Conservation (phyloP, 2,797 vertebrate genomes). For the Serranus cabrilla region DNA sequence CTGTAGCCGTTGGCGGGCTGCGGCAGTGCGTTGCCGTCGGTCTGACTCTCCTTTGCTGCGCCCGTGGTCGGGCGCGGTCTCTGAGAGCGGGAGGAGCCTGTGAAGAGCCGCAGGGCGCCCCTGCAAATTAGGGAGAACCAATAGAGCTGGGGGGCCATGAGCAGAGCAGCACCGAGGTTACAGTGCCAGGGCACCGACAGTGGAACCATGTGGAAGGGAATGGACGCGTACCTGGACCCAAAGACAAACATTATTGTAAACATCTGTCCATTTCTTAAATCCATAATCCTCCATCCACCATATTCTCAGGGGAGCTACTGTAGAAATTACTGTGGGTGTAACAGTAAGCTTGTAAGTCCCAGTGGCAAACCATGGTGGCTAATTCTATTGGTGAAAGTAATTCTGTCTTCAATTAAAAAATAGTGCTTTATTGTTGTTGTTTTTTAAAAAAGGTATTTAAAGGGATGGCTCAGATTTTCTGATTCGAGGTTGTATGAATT, state of each 20-base stretch:
- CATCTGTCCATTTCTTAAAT: background rate
- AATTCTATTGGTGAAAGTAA: too few species aligned
- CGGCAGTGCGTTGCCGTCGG: constrained; percentile 64
- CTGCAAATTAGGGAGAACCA: constrained; percentile 95
- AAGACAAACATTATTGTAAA: constrained; percentile 28
- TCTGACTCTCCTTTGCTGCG: constrained; percentile 69
- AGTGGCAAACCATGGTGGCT: too few species aligned
- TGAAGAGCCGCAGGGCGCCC: constrained; percentile 88
- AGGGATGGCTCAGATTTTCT: too few species aligned
- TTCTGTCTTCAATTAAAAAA: too few species aligned
- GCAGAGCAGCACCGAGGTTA: constrained; percentile 89
- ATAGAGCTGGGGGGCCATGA: constrained; percentile 93
- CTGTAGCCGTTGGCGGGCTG: constrained; percentile 87
- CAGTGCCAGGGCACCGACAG: constrained; percentile 84
- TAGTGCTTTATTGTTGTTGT: too few species aligned
- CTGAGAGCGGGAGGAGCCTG: constrained; percentile 77
- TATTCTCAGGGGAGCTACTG: too few species aligned
- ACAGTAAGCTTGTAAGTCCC: too few species aligned
- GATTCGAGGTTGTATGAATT: too few species aligned
- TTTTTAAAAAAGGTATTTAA: too few species aligned
- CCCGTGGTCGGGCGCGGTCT: constrained; percentile 52
- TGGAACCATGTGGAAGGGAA: constrained; percentile 84
- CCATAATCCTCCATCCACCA: background rate
- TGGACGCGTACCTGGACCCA: constrained; percentile 80
- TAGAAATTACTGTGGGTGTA: too few species aligned